Evolutionary conservation across 2,888 invertebrate species (phyloP), one percentile per base, ranked within the genome.

Genomic region (Conistra vaccinii): DNA sequence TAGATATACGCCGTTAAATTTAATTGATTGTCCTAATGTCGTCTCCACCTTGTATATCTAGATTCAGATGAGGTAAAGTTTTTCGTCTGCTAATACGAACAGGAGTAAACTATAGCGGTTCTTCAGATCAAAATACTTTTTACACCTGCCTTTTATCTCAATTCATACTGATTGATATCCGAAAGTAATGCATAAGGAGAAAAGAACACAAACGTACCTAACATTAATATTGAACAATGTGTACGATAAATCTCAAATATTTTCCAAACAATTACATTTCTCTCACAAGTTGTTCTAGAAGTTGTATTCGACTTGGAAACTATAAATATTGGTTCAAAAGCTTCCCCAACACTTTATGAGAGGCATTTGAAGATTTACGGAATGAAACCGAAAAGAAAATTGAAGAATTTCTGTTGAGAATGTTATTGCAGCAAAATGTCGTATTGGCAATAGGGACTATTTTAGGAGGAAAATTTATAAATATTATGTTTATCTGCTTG

Each of bases 251-350:
- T 78, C 51, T 48, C 23, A 60, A 55, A 73, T 42, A 63, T n/a
- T 65, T 77, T 55, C 53, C 63, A 10, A 57, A 73, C 73, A 69
- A 71, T 71, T 69, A 39, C 65, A 53, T 61, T 61, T 20, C 69
- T 61, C 55, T 29, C 20, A 76, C 69, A 65, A 69, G 26, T 60
- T 58, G 39, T 35, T 57, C 32, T 29, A 45, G 26, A 53, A 73
- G 42, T 62, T 78, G 32, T 65, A 61, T 66, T 68, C 39, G 39
- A 74, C 63, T 63, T 32, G 73, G 32, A 65, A 82, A 82, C 73
- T 81, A 70, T 65, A 73, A 78, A 81, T 78, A 73, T 82, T 65
- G 26, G 45, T 69, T 71, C 51, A 32, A 71, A 73, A 68, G 68
- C 73, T 73, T 68, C 48, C 6, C 60, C 14, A 69, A 60, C 35